Evolutionary conservation across 2,888 invertebrate genomes (phyloP).

Genomic region (Lasioglossum malachurum): DNA sequence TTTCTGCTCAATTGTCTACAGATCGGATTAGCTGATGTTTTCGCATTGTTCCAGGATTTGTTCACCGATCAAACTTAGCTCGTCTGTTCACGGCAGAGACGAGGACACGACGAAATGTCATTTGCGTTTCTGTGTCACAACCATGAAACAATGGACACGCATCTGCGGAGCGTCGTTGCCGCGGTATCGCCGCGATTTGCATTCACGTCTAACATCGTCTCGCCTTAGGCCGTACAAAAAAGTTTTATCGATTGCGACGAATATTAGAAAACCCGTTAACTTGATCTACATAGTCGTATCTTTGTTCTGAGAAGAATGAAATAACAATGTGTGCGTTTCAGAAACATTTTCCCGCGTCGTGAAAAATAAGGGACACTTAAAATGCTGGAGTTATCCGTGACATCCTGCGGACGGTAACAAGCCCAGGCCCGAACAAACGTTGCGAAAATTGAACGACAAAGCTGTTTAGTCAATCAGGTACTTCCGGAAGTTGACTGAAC

Average conservation of each 20-base stretch:
- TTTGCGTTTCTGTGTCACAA: not conserved
- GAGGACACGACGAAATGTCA: slow-evolving; percentile 2
- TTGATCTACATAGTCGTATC: not conserved
- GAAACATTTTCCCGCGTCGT: not conserved
- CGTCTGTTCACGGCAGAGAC: not conserved
- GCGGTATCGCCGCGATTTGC: not conserved
- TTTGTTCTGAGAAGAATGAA: not conserved
- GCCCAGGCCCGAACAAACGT: not conserved
- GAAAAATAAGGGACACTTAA: not conserved
- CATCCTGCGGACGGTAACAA: not conserved
- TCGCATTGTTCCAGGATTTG: not conserved
- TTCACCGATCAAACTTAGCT: not conserved
- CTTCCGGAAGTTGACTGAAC: slow-evolving; percentile 1
- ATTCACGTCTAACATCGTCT: not conserved
- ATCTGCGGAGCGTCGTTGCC: not conserved
- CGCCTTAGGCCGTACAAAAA: not conserved
- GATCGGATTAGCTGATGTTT: not conserved
- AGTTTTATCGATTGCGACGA: not conserved
- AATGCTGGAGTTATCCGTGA: not conserved
- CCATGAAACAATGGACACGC: not conserved
- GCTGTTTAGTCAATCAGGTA: slow-evolving; percentile 7
- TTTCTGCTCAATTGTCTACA: not conserved
- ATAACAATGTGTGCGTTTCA: not conserved
- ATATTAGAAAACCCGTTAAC: not conserved
- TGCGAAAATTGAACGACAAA: not conserved